Base-by-base conservation (phyloP, 1,140 invertebrate genomes). In the Lepidostoma basale region DNA sequence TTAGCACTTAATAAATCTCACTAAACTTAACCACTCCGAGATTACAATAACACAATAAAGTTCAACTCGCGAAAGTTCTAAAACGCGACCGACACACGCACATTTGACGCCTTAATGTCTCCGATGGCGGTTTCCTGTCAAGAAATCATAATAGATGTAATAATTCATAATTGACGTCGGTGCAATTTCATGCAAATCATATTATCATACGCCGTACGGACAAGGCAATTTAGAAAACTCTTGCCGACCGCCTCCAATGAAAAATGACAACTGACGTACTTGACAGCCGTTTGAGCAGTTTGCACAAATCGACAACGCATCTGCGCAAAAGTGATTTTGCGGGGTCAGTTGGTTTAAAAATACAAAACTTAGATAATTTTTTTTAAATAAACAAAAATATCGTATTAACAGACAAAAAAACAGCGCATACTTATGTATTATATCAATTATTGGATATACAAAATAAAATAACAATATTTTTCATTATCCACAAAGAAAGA, bases 161-260 rank as follows among this genome's bases (percentile, higher is more conserved):
- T 64, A 64, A 64, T 64, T 64, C 62, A 64, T 64, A 64, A 64
- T 64, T 64, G 62, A 64, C 62, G 62, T n/a, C 22, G 45, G 40
- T 64, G 62, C 62, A 64, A 64, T 64, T 64, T 64, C 62, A 64
- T 64, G 62, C 62, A 64, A 64, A 64, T 64, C 45, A 52, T 52
- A 64, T 64, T 64, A 64, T 64, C 62, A 28, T 42, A 40, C 23
- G 36, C 18, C 33, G 56, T 12, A 23, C 36, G 42, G 20, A 5
- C 56, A 58, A 28, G 54, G 33, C 54, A 58, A 58, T 58, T 58
- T 58, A n/a, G 52, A 56, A 56, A 56, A 56, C n/a, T 49, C 26
- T 56, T 3, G 42, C 42, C 47, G 47, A 25, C 22, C 22, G 12
- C 28, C 28, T 23, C 30, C 49, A 54, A 54, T 54, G 49, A 54